These are phyloP conservation scores for Sebastes nivosus DNA, from an alignment of 2,797 vertebrate species.

Conservation along the genomic window DNA sequence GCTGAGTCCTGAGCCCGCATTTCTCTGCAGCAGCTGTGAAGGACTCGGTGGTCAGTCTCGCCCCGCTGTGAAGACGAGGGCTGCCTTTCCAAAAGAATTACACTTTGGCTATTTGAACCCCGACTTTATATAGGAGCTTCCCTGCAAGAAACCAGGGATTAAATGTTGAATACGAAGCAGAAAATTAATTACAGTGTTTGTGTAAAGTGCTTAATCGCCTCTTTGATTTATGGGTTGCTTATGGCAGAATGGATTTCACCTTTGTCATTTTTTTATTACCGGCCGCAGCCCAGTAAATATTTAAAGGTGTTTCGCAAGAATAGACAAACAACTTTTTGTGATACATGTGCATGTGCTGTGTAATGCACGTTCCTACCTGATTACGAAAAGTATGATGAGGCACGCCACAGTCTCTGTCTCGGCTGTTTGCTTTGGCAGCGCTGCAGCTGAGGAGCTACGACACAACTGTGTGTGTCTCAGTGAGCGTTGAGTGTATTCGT, in stretches of 20 bases:
- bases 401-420: background rate
- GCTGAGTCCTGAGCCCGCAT: slow-evolving; percentile 33
- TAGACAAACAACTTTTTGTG: background rate
- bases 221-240: slow-evolving; percentile 25
- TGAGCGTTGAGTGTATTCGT: background rate
- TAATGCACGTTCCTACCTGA: background rate
- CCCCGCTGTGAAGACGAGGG: background rate
- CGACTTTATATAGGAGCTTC: slow-evolving; percentile 16
- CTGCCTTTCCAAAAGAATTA: background rate
- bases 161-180: slow-evolving; percentile 32
- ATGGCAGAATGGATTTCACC: background rate
- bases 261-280: background rate
- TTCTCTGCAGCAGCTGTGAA: background rate
- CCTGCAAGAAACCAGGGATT: slow-evolving; percentile 17
- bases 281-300: slow-evolving; percentile 17
- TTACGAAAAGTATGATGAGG: slow-evolving; percentile 10
- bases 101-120: background rate
- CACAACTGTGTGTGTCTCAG: background rate
- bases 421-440: slow-evolving; percentile 21
- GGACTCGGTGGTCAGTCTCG: slow-evolving; percentile 1
- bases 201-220: slow-evolving; percentile 30
- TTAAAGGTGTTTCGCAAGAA: slow-evolving; percentile 20
- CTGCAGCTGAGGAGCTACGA: background rate
- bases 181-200: slow-evolving; percentile 33
- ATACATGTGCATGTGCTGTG: background rate